These are phyloP conservation scores for Microcaecilia unicolor DNA, from an alignment of 2,797 vertebrate genomes.

Conservation along the genomic window DNA sequence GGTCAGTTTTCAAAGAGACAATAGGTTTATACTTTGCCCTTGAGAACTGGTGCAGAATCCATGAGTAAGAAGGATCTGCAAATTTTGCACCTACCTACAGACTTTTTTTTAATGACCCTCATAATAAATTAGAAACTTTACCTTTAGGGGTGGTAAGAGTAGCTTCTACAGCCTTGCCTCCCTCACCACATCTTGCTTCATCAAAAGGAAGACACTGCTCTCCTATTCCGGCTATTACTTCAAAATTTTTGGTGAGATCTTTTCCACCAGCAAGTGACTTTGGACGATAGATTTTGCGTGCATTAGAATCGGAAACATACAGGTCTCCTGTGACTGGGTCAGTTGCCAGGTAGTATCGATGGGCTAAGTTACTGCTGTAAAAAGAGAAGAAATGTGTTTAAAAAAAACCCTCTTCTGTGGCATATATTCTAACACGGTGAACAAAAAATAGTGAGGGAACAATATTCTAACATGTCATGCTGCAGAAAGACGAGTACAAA, in stretches of 20 bases:
- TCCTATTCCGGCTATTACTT: conserved; percentile 86
- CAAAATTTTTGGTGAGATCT: conserved; percentile 82
- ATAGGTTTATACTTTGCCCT: too few relatives aligned
- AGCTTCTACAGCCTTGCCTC: conserved; percentile 86
- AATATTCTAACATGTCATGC: not conserved
- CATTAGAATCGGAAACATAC: conserved; percentile 95
- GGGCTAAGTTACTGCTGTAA: conserved; percentile 92
- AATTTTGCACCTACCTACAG: too few relatives aligned
- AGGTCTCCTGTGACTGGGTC: conserved; percentile 87
- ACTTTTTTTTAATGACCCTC: too few relatives aligned
- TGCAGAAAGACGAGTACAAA: not conserved
- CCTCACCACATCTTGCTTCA: conserved; percentile 91
- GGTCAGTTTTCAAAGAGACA: too few relatives aligned
- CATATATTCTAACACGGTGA: too few relatives aligned
- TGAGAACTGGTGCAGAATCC: too few relatives aligned
- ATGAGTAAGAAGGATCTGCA: too few relatives aligned
- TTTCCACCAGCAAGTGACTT: conserved; percentile 68
- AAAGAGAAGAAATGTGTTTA: conserved; percentile 15
- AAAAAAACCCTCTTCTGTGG: too few relatives aligned
- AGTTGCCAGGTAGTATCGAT: conserved; percentile 90
- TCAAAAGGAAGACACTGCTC: conserved; percentile 96
- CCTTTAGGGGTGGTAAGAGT: conserved; percentile 96
- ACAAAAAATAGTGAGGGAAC: too few relatives aligned
- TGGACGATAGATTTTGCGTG: conserved; percentile 84
- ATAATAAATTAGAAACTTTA: conserved; percentile 32